Conservation (phyloP, 1,140 invertebrate genomes). For the Calosoma granatense region DNA sequence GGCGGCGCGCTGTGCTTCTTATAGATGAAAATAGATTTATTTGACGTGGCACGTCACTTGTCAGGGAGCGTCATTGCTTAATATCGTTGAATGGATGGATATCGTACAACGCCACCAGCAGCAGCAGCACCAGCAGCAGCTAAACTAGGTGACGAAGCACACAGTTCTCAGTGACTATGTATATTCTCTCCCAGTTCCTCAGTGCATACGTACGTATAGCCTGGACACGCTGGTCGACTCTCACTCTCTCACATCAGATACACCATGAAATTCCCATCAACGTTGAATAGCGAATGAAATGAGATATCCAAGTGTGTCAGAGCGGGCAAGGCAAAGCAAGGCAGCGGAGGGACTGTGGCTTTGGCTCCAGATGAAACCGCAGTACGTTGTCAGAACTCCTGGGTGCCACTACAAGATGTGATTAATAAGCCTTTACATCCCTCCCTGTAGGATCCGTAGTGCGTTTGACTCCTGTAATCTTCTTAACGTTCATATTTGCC, state of each 20-base stretch:
- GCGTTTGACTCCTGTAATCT: slow-evolving; percentile 3
- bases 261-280: slow-evolving; percentile 6
- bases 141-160: too few species aligned
- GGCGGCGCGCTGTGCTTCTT: background rate
- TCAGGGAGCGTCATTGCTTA: background rate
- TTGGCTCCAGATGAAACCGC: too few species aligned
- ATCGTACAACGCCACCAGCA: too few species aligned
- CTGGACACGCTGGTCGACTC: background rate
- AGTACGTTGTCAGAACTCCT: background rate
- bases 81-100: background rate
- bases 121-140: too few species aligned
- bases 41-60: background rate
- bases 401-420: background rate
- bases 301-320: background rate
- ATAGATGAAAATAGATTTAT: background rate
- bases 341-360: too few species aligned
- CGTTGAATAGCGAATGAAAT: slow-evolving; percentile 4
- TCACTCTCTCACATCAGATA: background rate
- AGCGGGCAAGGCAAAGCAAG: background rate
- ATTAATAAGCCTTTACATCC: background rate
- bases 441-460: too few species aligned
- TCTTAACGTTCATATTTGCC: too few species aligned
- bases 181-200: too few species aligned
- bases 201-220: too few species aligned
- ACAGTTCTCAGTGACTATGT: too few species aligned